Conservation (phyloP, 2,888 invertebrate species). For the Polydesmus complanatus region DNA sequence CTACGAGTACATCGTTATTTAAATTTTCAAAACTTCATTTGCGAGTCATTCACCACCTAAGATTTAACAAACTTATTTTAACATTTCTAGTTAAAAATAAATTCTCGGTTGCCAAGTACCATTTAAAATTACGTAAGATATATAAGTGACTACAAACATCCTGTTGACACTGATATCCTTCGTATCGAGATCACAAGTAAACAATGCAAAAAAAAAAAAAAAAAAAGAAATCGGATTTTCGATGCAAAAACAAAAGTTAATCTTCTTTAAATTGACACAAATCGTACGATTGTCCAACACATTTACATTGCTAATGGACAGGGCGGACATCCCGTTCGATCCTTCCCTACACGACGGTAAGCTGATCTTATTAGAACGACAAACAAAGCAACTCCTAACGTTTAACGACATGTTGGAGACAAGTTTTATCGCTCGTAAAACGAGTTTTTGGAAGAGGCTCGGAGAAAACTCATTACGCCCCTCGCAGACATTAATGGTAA, state of each 20-base stretch:
- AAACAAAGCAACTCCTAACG: neutral
- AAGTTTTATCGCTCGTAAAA: neutral
- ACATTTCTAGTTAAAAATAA: too few relatives aligned
- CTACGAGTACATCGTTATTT: too few relatives aligned
- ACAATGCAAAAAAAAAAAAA: neutral
- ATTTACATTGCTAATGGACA: neutral
- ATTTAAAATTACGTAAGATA: too few relatives aligned
- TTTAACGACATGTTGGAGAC: neutral
- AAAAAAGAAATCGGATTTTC: neutral
- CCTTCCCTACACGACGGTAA: neutral
- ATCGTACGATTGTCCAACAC: too few relatives aligned
- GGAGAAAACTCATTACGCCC: neutral
- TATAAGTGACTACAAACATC: too few relatives aligned
- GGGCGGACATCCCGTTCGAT: neutral
- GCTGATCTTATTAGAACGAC: neutral
- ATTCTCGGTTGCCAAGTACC: too few relatives aligned
- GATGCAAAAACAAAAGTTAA: too few relatives aligned
- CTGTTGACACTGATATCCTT: too few relatives aligned
- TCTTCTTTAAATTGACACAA: too few relatives aligned
- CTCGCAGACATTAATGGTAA: neutral
- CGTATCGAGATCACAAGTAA: neutral
- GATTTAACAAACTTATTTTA: too few relatives aligned
- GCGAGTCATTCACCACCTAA: too few relatives aligned
- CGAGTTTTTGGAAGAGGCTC: neutral
- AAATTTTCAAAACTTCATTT: too few relatives aligned